phyloP scores from a whole-genome alignment of 2,888 invertebrate genomes.

The Rhopalosiphum nymphaeae region DNA sequence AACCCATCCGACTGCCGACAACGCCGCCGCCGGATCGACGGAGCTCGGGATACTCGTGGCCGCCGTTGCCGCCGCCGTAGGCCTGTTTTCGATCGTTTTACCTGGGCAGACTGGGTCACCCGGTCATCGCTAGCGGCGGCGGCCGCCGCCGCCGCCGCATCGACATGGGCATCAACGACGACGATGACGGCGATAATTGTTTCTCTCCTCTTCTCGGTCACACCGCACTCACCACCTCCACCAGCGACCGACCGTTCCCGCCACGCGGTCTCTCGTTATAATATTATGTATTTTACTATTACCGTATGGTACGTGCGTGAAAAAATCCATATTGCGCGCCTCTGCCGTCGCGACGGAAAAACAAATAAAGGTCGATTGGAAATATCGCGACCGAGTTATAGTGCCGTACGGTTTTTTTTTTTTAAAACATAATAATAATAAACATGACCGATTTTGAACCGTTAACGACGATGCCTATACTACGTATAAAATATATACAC shows the following conservation, averaged over 20 bases:
- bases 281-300: neutral
- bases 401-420: neutral
- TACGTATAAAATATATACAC: too few relatives aligned
- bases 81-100: slow-evolving; percentile 64
- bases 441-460: neutral
- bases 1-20: slow-evolving; percentile 1
- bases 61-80: slow-evolving; percentile 54
- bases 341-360: neutral
- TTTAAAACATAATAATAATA: neutral
- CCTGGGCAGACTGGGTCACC: slow-evolving; percentile 65
- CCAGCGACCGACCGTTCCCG: neutral
- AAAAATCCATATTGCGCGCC: neutral
- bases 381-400: neutral
- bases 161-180: neutral
- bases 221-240: neutral
- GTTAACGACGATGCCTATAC: too few relatives aligned
- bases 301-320: neutral
- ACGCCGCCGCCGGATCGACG: slow-evolving; percentile 19
- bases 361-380: neutral
- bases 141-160: neutral
- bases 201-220: neutral
- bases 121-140: slow-evolving; percentile 50
- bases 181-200: slow-evolving; percentile 26
- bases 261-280: slow-evolving; percentile 4
- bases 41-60: slow-evolving; percentile 44